These are phyloP conservation scores for Metacarcinus magister DNA, from an alignment of 2,888 invertebrate genomes.

Conservation along the genomic window DNA sequence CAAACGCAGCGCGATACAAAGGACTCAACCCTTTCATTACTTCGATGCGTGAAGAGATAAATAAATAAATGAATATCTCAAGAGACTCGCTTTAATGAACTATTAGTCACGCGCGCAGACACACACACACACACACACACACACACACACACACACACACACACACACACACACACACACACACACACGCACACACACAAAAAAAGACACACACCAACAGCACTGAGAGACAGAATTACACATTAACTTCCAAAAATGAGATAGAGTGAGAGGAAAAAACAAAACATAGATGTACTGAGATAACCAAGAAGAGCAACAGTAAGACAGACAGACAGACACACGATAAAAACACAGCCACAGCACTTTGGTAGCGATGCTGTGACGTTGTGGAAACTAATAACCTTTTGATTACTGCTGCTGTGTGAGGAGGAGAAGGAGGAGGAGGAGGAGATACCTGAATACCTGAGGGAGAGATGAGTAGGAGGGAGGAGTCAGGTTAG, in stretches of 20 bases:
- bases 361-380: neutral
- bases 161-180: neutral
- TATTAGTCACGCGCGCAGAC: neutral
- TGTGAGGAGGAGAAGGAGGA: neutral
- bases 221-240: no score
- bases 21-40: neutral
- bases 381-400: neutral
- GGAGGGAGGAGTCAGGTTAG: neutral
- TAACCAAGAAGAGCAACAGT: neutral
- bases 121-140: neutral
- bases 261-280: neutral
- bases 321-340: neutral
- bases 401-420: neutral
- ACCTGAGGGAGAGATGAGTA: neutral
- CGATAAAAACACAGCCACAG: neutral
- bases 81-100: neutral
- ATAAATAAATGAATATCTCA: neutral
- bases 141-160: no score
- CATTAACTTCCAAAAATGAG: no score
- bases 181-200: neutral
- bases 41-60: slow-evolving; percentile 41
- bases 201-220: neutral
- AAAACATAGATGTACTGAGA: no score
- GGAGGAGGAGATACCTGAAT: neutral
- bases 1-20: neutral